Evolutionary conservation across 1,140 invertebrate species (phyloP).

Genomic region (Drosophila repletoides): DNA sequence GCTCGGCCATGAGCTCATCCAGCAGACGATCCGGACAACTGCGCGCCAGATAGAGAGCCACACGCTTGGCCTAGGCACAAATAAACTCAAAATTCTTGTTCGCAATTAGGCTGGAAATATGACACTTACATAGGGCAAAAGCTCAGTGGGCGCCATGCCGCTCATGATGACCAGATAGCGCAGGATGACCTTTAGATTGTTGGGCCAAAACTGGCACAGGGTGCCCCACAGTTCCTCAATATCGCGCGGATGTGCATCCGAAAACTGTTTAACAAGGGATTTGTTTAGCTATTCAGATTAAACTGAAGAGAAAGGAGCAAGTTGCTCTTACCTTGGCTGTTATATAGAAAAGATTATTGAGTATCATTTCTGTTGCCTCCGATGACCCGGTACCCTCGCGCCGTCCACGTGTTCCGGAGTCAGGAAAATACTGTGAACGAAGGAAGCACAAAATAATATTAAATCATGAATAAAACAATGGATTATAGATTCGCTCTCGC

Average conservation of each 20-base stretch:
- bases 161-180: slow-evolving; percentile 98
- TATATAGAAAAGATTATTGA: slow-evolving; percentile 99
- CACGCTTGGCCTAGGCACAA: slow-evolving; percentile 95
- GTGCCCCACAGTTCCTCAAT: slow-evolving; percentile 98
- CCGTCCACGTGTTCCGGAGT: slow-evolving; percentile 86
- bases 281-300: too few relatives aligned
- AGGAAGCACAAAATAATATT: neutral
- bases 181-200: slow-evolving; percentile 98
- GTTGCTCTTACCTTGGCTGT: slow-evolving; percentile 92
- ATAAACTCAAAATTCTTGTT: neutral
- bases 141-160: slow-evolving; percentile 95
- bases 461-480: slow-evolving; percentile 2
- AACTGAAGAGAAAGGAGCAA: neutral
- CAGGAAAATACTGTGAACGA: slow-evolving; percentile 87
- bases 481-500: too few relatives aligned
- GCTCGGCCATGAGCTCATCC: slow-evolving; percentile 97
- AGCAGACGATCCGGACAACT: slow-evolving; percentile 94
- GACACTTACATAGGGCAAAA: slow-evolving; percentile 92
- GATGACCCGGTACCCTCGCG: slow-evolving; percentile 98
- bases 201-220: slow-evolving; percentile 96
- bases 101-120: neutral
- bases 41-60: slow-evolving; percentile 95
- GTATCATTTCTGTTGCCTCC: slow-evolving; percentile 99
- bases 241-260: slow-evolving; percentile 96
- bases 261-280: slow-evolving; percentile 88